Percentiles rank a stretch among this genome's conserved stretches.
These are phyloP conservation scores for Tupaia chinensis DNA, from an alignment of 2,113 vertebrate genomes.

Conservation along the genomic window DNA sequence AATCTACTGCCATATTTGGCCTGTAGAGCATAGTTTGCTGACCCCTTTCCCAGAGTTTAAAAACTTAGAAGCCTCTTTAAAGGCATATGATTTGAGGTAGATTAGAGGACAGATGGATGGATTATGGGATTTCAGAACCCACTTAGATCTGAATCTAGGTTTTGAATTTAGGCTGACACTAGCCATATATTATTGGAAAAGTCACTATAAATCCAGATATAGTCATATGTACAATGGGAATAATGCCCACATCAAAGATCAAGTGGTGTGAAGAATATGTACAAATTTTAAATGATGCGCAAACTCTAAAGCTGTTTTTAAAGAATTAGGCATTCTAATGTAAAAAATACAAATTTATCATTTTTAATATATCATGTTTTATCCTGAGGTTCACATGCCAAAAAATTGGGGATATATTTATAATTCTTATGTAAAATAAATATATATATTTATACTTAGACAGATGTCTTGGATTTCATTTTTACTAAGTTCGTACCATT, in stretches of 20 bases:
- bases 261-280: background rate
- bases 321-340: background rate
- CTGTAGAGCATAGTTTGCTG: background rate
- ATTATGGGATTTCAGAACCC: background rate
- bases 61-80: background rate
- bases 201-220: background rate
- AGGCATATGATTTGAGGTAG: background rate
- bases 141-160: background rate
- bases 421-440: background rate
- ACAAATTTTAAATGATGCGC: background rate
- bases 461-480: background rate
- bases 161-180: background rate
- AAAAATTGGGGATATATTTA: constrained; percentile 17
- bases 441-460: background rate
- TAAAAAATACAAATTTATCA: background rate
- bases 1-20: background rate
- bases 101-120: background rate
- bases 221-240: background rate
- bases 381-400: background rate
- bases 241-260: background rate
- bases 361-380: background rate
- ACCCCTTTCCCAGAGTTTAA: background rate
- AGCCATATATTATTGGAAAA: background rate
- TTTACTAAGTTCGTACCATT: background rate
- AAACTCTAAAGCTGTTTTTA: constrained; percentile 2